These are phyloP conservation scores for Drosophila saltans DNA, from an alignment of 1,140 invertebrate genomes.

Conservation along the genomic window DNA sequence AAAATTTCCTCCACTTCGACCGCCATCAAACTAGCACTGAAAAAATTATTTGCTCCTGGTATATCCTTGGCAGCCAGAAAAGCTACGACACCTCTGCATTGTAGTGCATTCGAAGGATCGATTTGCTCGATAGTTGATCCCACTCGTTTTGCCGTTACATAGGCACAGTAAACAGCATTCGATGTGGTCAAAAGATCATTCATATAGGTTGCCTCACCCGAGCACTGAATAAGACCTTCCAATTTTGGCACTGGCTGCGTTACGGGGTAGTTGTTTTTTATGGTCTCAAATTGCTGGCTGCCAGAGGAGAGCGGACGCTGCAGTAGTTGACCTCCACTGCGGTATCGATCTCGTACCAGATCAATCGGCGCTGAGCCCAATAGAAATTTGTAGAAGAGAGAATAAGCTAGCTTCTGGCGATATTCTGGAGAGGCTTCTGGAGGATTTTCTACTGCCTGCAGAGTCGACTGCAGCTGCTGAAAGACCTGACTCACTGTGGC, in stretches of 20 bases:
- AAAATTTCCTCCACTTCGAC: constrained; percentile 83
- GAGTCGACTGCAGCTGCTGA: constrained; percentile 37
- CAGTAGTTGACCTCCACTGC: constrained; percentile 85
- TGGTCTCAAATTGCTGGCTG: constrained; percentile 89
- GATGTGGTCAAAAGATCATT: constrained; percentile 86
- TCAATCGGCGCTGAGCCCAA: constrained; percentile 83
- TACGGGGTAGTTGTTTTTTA: constrained; percentile 89
- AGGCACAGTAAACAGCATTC: constrained; percentile 86
- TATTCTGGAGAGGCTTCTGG: constrained; percentile 87
- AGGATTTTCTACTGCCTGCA: constrained; percentile 81
- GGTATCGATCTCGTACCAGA: constrained; percentile 56
- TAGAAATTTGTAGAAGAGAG: constrained; percentile 89
- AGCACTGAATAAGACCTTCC: constrained; percentile 88
- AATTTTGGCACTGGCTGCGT: constrained; percentile 90
- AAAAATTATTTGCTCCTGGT: constrained; percentile 88
- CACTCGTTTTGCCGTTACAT: constrained; percentile 85
- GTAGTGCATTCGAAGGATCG: constrained; percentile 85
- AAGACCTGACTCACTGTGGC: constrained; percentile 48
- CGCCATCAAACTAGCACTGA: constrained; percentile 43
- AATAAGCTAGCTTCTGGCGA: constrained; percentile 86
- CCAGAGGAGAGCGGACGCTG: constrained; percentile 88
- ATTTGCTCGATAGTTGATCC: constrained; percentile 85
- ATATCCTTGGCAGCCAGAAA: constrained; percentile 90
- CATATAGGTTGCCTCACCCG: constrained; percentile 88
- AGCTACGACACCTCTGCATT: constrained; percentile 87